A percentile compares a stretch with the other conserved stretches of the same genome.
These are phyloP conservation scores for Hylaeus volcanicus DNA, from an alignment of 1,140 invertebrate genomes.

Conservation along the genomic window DNA sequence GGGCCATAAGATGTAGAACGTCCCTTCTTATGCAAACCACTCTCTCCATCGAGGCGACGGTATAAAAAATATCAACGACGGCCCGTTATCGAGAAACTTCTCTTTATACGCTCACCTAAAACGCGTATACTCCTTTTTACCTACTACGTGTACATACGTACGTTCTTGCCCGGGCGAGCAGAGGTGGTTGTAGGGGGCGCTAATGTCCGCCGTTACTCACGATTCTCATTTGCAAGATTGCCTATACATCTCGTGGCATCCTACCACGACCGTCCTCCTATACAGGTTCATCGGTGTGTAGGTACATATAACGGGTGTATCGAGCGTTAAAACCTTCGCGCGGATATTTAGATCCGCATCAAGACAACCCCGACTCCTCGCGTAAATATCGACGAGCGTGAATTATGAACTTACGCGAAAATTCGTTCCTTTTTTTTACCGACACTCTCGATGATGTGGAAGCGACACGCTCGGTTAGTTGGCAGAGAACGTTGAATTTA, in stretches of 20 bases:
- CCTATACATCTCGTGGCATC: conserved; percentile 78
- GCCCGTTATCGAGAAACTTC: conserved; percentile 59
- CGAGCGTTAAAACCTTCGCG: conserved; percentile 29
- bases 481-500: too few species aligned
- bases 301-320: conserved; percentile 70
- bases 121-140: conserved; percentile 49
- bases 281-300: conserved; percentile 64
- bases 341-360: conserved; percentile 23
- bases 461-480: not conserved
- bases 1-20: conserved; percentile 21
- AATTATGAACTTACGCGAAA: not conserved
- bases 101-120: conserved; percentile 55
- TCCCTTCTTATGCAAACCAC: conserved; percentile 44
- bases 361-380: not conserved
- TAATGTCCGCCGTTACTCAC: conserved; percentile 79
- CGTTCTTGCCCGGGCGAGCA: conserved; percentile 36
- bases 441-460: not conserved
- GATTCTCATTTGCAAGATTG: conserved; percentile 80
- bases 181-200: conserved; percentile 66
- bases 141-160: conserved; percentile 19
- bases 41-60: conserved; percentile 42
- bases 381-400: not conserved
- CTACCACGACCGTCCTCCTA: conserved; percentile 75
- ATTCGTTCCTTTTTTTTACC: not conserved
- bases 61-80: conserved; percentile 62